Conservation (phyloP, 2,888 invertebrate species). For the Thereva nobilitata region DNA sequence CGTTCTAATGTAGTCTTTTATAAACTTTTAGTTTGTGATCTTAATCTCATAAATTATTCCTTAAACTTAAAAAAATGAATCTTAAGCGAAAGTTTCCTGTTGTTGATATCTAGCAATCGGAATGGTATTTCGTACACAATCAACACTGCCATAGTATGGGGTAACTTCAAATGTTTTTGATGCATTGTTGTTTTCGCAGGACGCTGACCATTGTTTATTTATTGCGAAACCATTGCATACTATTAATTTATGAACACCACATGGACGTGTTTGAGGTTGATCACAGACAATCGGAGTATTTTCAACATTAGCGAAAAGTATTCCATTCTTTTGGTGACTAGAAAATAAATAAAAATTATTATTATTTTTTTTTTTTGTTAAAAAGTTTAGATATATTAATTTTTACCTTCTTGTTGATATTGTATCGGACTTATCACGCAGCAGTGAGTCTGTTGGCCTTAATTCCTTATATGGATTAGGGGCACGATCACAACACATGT, state of each 20-base stretch:
- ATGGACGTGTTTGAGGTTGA: conserved; percentile 1
- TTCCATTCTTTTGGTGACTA: conserved; percentile 20
- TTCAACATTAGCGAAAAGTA: background rate
- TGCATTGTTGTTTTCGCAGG: conserved; percentile 4
- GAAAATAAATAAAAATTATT: background rate
- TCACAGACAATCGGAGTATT: background rate
- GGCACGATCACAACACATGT: conserved; percentile 54
- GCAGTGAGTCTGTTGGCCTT: conserved; percentile 51
- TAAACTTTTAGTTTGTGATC: no score
- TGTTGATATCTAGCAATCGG: background rate
- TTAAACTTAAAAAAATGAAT: no score
- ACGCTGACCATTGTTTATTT: conserved; percentile 3
- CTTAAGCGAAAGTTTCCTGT: conserved; percentile 18
- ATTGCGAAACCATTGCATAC: conserved; percentile 21
- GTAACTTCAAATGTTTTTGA: conserved; percentile 27
- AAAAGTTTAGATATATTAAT: background rate
- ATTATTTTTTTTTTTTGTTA: background rate
- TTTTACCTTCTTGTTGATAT: conserved; percentile 21
- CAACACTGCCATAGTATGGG: conserved; percentile 40
- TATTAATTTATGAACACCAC: conserved; percentile 8
- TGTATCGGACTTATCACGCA: conserved; percentile 29
- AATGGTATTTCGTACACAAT: conserved; percentile 21
- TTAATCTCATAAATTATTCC: no score
- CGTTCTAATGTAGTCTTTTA: no score
- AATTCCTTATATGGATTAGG: conserved; percentile 53